Evolutionary conservation across 1,140 invertebrate species (phyloP).

Genomic region (Drosophila truncata): DNA sequence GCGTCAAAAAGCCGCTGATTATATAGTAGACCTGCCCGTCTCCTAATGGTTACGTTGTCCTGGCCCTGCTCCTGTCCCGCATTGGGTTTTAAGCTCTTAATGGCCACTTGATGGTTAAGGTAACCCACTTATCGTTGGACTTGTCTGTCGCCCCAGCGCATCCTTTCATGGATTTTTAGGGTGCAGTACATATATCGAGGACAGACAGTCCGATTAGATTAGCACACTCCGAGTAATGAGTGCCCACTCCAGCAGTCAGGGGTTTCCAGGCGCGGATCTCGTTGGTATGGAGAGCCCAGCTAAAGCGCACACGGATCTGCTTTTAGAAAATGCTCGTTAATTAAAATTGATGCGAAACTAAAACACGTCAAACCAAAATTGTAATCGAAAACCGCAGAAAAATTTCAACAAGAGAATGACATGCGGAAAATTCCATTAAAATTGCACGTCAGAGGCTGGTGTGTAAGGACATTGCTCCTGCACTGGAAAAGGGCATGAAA

Average conservation of each 20-base stretch:
- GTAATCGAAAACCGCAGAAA: slow-evolving; percentile 38
- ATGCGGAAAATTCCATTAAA: slow-evolving; percentile 66
- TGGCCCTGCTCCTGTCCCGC: slow-evolving; percentile 31
- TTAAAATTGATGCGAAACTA: slow-evolving; percentile 58
- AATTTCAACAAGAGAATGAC: slow-evolving; percentile 13
- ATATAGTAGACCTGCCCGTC: slow-evolving; percentile 41
- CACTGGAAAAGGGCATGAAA: background rate
- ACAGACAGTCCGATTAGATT: slow-evolving; percentile 43
- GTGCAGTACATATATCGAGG: background rate
- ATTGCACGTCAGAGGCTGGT: slow-evolving; percentile 36
- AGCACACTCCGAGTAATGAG: slow-evolving; percentile 38
- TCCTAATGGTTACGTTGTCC: slow-evolving; percentile 52
- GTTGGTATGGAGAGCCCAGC: background rate
- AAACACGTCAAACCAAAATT: slow-evolving; percentile 25
- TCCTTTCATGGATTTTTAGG: slow-evolving; percentile 13
- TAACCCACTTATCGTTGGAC: slow-evolving; percentile 9
- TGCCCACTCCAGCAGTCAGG: slow-evolving; percentile 6
- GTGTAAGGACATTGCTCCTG: slow-evolving; percentile 3
- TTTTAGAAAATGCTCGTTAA: slow-evolving; percentile 46
- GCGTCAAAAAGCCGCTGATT: slow-evolving; percentile 81
- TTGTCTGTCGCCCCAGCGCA: slow-evolving; percentile 16
- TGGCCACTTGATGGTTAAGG: slow-evolving; percentile 76
- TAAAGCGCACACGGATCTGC: background rate
- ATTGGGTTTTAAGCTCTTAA: slow-evolving; percentile 76
- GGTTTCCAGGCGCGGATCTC: background rate